Evolutionary conservation across 2,113 vertebrate species (phyloP), one percentile per base, ranked within the genome.

Genomic region (Aramus guarauna): DNA sequence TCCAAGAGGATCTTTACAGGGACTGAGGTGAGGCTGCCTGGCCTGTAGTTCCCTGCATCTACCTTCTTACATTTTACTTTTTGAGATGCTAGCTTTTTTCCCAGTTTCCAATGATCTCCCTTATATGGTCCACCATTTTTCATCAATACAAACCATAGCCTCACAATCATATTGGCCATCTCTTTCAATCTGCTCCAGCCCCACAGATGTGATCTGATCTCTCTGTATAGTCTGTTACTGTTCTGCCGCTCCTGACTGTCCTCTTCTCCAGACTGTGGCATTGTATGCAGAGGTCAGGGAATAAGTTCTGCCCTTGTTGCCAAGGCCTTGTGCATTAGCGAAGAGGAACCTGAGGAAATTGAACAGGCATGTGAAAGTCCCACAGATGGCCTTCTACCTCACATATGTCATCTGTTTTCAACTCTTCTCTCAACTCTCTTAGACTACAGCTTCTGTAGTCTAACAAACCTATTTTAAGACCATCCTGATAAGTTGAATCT

Each of bases 81-180:
- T 93, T 30, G 62, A 92, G 50, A 24, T 48, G 21, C 19, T 48
- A 69, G 6, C 8, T 66, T 7, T 56, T 77, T 76, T 41, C 22
- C 27, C 6, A 52, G 23, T 80, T 91, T 26, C 30, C 16, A 45
- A 27, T 53, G 20, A 45, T 62, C 6, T 47, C 15, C 21, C 12
- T 75, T 21, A 16, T 50, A 11, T 0, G 0, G 4, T 39, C 39
- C 12, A 36, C 11, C 1, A 0, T 69, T 66, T 75, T 50, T 53
- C 30, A 37, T 82, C 43, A 29, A 14, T 37, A 26, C 3, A 79
- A 32, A 20, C 19, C 2, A 4, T 55, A 88, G 11, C 17, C 9
- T 94, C 20, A 27, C 63, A 43, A 5, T 32, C 9, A 30, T 36
- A 21, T 3, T 74, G 36, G 21, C 12, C 13, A 8, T 43, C 6